Evolutionary conservation across 2,797 vertebrate genomes (phyloP), one percentile per base, ranked within the genome.

Genomic region (Notoglanidium macrostoma): DNA sequence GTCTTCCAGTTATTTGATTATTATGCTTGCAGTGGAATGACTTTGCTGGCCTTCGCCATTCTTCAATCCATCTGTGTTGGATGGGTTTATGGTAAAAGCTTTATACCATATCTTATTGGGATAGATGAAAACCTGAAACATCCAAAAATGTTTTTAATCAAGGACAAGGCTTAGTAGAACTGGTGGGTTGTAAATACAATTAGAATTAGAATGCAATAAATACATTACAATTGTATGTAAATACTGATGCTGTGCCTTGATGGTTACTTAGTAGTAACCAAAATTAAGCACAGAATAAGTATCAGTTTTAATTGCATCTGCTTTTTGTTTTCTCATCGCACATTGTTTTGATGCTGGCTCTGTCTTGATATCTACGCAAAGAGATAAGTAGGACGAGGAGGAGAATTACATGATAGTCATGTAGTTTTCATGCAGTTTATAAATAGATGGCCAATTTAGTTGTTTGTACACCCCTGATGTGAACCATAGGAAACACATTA

Each of bases 1-100:
- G 87, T 96, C 82, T 96, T 96, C 90, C 95, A 93, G 90, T 88
- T 96, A 89, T 96, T 96, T 91, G 96, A 96, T 91, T 95, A 96
- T 90, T 96, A 96, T 0, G 95, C 95, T 73, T 96, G 95, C 90
- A 96, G 95, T 89, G 96, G 96, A 86, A 95, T 94, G 92, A 95
- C 95, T 1, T 92, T 96, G 19, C 87, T 96, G 67, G 80, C 95
- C 15, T 95, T 96, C 89, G 95, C 95, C 55, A 87, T 95, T 80
- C 85, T 95, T 85, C 93, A 96, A 92, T 95, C 95, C 40, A 87
- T 95, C 73, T 96, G 95, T 88, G 89, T 96, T 51, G 95, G 95
- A 90, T 96, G 96, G 96, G 85, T 96, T 44, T 96, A 96, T 81
- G 96, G 96, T 96, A 92, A 90, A 15, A 59, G 32, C 11, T 15